Conservation (phyloP, 2,113 vertebrate genomes). For the Piprites chloris region DNA sequence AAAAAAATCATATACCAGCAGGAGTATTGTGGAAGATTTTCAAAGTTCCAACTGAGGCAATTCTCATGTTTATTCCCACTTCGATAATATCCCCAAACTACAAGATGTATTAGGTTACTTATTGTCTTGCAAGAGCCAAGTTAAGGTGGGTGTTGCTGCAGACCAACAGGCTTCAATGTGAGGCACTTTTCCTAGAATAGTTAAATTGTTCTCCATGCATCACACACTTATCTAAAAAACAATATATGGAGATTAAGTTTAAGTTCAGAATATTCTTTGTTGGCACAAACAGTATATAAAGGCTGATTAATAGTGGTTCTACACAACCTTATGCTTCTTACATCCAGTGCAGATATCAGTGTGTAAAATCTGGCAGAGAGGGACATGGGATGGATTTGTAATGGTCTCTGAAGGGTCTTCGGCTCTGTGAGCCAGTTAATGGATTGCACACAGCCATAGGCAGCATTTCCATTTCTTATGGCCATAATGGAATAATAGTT, state of each 20-base stretch:
- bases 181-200: background rate
- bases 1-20: background rate
- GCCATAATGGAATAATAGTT: conserved; percentile 38
- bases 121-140: background rate
- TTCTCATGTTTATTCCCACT: background rate
- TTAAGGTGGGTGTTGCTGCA: background rate
- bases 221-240: background rate
- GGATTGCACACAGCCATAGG: conserved; percentile 12
- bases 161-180: background rate
- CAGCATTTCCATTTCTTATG: background rate
- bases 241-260: background rate
- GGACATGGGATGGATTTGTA: conserved; percentile 5
- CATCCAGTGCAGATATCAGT: background rate
- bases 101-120: background rate
- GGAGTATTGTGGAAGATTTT: background rate
- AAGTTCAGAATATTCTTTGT: background rate
- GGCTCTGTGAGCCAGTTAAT: conserved; percentile 6
- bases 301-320: background rate
- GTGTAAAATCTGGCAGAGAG: background rate
- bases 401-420: conserved; percentile 16
- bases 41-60: background rate
- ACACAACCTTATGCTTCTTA: background rate
- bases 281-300: background rate
- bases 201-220: background rate
- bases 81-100: background rate